Percentiles rank a stretch among this genome's conserved stretches.
phyloP scores from a whole-genome alignment of 1,140 invertebrate species.

The Hesperophylax magnus region DNA sequence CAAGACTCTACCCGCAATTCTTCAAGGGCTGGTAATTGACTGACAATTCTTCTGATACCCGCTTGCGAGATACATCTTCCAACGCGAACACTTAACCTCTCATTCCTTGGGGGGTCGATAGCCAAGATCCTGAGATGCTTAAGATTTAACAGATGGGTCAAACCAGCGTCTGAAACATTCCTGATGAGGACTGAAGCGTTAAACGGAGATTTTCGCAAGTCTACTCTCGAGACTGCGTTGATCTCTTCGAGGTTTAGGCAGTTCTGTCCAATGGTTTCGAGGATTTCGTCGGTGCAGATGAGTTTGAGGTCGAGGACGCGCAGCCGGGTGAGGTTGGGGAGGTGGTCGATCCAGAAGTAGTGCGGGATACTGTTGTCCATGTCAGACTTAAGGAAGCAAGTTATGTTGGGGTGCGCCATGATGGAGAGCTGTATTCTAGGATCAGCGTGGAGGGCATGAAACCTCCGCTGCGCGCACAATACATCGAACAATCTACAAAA shows the following conservation, averaged over 20 bases:
- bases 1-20: constrained; percentile 68
- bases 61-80: constrained; percentile 66
- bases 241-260: constrained; percentile 69
- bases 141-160: constrained; percentile 62
- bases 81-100: constrained; percentile 60
- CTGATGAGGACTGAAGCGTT: constrained; percentile 68
- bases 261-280: constrained; percentile 66
- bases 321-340: constrained; percentile 64
- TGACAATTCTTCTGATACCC: constrained; percentile 66
- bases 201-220: constrained; percentile 66
- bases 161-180: constrained; percentile 67
- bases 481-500: constrained; percentile 66
- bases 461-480: constrained; percentile 66
- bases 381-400: constrained; percentile 66
- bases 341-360: constrained; percentile 65
- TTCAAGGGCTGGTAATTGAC: constrained; percentile 64
- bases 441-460: constrained; percentile 63
- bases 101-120: constrained; percentile 68
- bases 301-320: constrained; percentile 69
- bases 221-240: constrained; percentile 70
- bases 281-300: constrained; percentile 71
- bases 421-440: constrained; percentile 65
- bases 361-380: constrained; percentile 66
- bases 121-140: constrained; percentile 64
- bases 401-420: constrained; percentile 65